Base-by-base conservation (phyloP, 1,140 invertebrate genomes). In the Neuroterus valhalla region DNA sequence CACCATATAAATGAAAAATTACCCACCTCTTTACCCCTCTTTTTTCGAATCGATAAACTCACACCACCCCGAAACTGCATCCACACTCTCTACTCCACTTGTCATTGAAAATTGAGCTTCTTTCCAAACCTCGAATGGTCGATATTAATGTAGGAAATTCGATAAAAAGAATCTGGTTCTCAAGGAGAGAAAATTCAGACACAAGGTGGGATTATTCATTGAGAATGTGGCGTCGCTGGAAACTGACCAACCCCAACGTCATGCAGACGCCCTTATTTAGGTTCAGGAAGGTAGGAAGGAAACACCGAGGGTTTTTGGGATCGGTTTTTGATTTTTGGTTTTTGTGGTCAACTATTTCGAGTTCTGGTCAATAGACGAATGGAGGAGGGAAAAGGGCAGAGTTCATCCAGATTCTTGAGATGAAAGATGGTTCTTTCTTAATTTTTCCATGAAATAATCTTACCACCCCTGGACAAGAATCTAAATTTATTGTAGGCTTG, bases 231-330 rank as follows among this genome's bases (percentile, higher is more conserved):
- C 23, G 26, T 26, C 52, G 26, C 52, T 62, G 52, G 2, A 62
- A 62, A 62, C 55, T 62, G 55, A 62, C 55, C 55, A 62, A 62
- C 55, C 55, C 26, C 55, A 62, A 62, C 23, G 26, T 15, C 31
- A 62, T 62, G 55, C 31, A 23, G 55, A 62, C 55, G 55, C 55
- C 55, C 55, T 62, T 62, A 62, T 62, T 62, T 62, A 62, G 23
- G 14, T 68, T 71, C 52, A 76, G 21, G 23, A 72, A 43, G 23
- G 11, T 70, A 76, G 3, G 15, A 42, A 43, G 26, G 26, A 26
- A n/a, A n/a, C n/a, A n/a, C n/a, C n/a, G 31, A 38, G 31, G 4
- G 10, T 8, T 8, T 2, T 38, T 26, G 17, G 14, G 26, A 68
- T 43, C 4, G 19, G 10, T 48, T 48, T 26, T 10, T 2, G 1